These are phyloP conservation scores for Ormyrus labotus DNA, from an alignment of 2,888 invertebrate genomes.

Conservation along the genomic window DNA sequence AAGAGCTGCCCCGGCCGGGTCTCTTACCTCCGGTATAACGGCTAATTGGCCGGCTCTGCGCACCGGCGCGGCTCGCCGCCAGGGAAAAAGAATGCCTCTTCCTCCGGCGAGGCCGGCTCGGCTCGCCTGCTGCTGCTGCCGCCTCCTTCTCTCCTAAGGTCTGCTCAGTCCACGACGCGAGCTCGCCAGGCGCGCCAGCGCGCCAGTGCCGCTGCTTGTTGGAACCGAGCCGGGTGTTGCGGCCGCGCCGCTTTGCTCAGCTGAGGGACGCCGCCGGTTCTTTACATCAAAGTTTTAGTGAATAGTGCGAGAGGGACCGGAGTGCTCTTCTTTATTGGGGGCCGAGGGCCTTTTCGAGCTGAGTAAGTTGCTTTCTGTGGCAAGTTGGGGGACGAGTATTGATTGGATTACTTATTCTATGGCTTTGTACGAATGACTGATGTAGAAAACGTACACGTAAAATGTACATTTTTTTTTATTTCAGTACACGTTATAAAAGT, in stretches of 20 bases:
- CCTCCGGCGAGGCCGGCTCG: slow-evolving; percentile 15
- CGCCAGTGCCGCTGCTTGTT: no score
- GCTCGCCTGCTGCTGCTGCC: neutral
- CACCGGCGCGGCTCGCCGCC: slow-evolving; percentile 36
- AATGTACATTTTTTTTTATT: no score
- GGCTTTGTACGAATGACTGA: no score
- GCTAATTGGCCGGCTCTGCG: slow-evolving; percentile 74
- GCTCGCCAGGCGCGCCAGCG: slow-evolving; percentile 31
- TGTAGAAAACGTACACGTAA: no score
- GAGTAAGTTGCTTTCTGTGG: no score
- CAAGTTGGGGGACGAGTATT: no score
- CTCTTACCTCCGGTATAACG: slow-evolving; percentile 66
- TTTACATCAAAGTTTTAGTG: neutral
- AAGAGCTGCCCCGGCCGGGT: neutral
- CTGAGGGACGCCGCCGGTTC: neutral
- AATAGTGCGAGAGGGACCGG: neutral
- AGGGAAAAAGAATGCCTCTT: slow-evolving; percentile 60
- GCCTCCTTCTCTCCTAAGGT: neutral
- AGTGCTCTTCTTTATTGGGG: neutral
- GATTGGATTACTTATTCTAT: no score
- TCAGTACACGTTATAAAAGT: no score
- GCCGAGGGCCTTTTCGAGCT: no score
- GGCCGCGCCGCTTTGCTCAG: neutral
- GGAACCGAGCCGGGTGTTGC: no score
- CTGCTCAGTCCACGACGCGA: slow-evolving; percentile 39